A percentile compares a stretch with the other conserved stretches of the same genome.
These are phyloP conservation scores for Matsumurasca onukii DNA, from an alignment of 1,140 invertebrate genomes.

Conservation along the genomic window DNA sequence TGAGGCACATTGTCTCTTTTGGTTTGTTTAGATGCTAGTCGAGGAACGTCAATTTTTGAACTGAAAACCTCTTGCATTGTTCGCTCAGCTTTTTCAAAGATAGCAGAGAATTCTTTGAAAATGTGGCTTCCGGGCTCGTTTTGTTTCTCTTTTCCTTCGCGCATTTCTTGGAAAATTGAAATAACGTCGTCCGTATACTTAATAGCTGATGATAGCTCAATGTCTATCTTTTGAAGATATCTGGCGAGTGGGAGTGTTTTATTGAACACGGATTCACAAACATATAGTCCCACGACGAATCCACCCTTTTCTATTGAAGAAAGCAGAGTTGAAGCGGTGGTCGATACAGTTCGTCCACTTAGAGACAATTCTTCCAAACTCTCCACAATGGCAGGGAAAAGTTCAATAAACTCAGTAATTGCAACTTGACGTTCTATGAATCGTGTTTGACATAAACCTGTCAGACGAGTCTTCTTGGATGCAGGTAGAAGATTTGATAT, in stretches of 20 bases:
- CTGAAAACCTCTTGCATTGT: conserved; percentile 14
- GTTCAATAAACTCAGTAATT: background rate
- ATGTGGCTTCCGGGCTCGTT: background rate
- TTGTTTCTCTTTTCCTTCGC: background rate
- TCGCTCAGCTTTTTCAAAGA: background rate
- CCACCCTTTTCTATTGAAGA: background rate
- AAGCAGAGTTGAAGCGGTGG: background rate
- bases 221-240: conserved; percentile 18
- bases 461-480: background rate
- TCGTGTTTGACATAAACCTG: background rate
- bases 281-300: background rate
- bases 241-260: background rate
- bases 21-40: conserved; percentile 4
- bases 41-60: conserved; percentile 17
- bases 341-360: background rate
- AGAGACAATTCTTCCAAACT: conserved; percentile 2
- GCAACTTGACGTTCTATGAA: conserved; percentile 12
- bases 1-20: conserved; percentile 10
- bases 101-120: background rate
- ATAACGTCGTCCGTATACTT: conserved; percentile 22
- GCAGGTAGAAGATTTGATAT: conserved; percentile 12
- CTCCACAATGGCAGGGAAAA: background rate
- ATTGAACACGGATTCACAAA: background rate
- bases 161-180: conserved; percentile 8
- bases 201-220: conserved; percentile 23